Conservation (phyloP, 2,888 invertebrate species). For the Erpobdella octoculata region DNA sequence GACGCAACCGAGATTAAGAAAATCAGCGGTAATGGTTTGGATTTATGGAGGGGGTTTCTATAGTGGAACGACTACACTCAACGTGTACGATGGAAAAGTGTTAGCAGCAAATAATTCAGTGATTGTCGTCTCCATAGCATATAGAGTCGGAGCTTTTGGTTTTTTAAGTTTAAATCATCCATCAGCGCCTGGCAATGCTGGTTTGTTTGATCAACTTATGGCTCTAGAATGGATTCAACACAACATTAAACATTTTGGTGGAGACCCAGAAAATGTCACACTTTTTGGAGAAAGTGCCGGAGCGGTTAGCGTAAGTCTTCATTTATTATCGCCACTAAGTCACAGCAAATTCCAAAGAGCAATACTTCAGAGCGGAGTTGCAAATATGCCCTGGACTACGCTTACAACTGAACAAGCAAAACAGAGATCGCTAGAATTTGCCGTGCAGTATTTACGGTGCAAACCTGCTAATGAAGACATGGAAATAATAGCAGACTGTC, state of each 20-base stretch:
- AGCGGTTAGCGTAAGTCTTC: conserved; percentile 75
- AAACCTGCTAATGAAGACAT: conserved; percentile 27
- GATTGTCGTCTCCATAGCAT: conserved; percentile 86
- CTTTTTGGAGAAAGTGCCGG: conserved; percentile 92
- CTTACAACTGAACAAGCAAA: conserved; percentile 69
- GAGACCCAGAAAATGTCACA: conserved; percentile 85
- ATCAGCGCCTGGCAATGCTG: conserved; percentile 82
- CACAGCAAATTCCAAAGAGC: conserved; percentile 65
- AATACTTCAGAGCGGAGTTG: conserved; percentile 84
- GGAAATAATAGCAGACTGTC: conserved; percentile 33
- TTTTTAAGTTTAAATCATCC: conserved; percentile 48
- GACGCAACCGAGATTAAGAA: conserved; percentile 40
- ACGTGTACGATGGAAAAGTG: conserved; percentile 84
- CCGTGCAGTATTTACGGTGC: conserved; percentile 47
- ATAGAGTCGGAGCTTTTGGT: conserved; percentile 82
- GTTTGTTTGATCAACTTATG: conserved; percentile 83
- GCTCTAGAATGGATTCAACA: conserved; percentile 60
- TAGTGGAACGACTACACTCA: conserved; percentile 81
- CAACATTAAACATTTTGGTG: conserved; percentile 53
- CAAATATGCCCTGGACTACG: conserved; percentile 86
- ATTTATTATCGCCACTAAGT: conserved; percentile 75
- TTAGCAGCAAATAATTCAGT: conserved; percentile 79
- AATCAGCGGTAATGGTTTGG: conserved; percentile 78
- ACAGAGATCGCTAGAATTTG: conserved; percentile 71
- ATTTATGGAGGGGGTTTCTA: conserved; percentile 64